Base-by-base conservation (phyloP, 1,140 invertebrate genomes). In the Cylas formicarius region DNA sequence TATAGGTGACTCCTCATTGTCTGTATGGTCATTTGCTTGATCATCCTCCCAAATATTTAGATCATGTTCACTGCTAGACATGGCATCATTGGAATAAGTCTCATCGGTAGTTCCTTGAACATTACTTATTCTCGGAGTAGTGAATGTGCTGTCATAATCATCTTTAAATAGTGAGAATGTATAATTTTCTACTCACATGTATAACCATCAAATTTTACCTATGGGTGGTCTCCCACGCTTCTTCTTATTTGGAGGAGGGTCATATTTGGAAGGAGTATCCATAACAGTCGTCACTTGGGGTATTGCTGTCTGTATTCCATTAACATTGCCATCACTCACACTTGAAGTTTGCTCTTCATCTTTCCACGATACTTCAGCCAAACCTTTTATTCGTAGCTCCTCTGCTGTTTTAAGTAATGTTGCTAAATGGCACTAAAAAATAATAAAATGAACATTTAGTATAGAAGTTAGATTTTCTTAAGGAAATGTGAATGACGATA, bases 331-430 rank as follows among this genome's bases (percentile, higher is more conserved):
- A 57, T 70, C 68, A 18, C 44, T 60, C 3, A 56, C 62, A 9
- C 60, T 53, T 29, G 32, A 22, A 36, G 43, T 63, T 60, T 44
- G 60, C 20, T 72, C 70, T 50, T 79, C 75, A 57, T 82, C 80
- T 48, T 76, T 76, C 83, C 84, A 87, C 42, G 84, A 85, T 2
- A 90, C 85, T 66, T 92, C 87, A 23, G 89, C 87, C 13, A 93
- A 68, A 0, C 90, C 90, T 70, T 94, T 93, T 46, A 93, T 89
- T 62, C 87, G 78, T 6, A 94, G 70, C 61, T 90, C 89, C 67
- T 93, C 89, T 1, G 90, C 90, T 39, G 89, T 91, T 71, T 90
- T 90, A 58, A 94, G 63, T 32, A 93, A 67, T 19, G 86, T 87
- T 10, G 85, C 82, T 32, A 94, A 66, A 62, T 86, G 83, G 34